These are phyloP conservation scores for Zaprionus gabonicus DNA, from an alignment of 1,140 invertebrate genomes.

Conservation along the genomic window DNA sequence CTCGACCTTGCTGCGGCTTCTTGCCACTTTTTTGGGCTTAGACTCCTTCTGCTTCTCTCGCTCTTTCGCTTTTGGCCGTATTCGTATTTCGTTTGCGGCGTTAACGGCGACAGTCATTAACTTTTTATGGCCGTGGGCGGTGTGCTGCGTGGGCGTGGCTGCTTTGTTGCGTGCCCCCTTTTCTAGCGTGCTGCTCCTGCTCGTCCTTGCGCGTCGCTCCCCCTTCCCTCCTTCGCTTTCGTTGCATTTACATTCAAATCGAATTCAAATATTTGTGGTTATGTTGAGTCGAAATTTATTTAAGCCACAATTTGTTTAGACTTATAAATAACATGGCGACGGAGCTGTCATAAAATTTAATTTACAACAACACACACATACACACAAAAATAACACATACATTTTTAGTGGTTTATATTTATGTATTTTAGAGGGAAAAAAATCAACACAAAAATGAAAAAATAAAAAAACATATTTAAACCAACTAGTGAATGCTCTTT, in stretches of 20 bases:
- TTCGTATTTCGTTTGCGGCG: constrained; percentile 49
- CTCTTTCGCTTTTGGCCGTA: constrained; percentile 10
- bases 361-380: constrained; percentile 39
- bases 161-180: constrained; percentile 9
- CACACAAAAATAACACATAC: not conserved
- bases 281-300: constrained; percentile 20
- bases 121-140: constrained; percentile 53
- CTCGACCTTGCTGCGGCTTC: constrained; percentile 15
- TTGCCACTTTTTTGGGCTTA: constrained; percentile 11
- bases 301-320: constrained; percentile 66
- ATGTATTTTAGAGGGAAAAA: constrained; percentile 33
- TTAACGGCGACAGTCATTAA: constrained; percentile 73
- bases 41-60: constrained; percentile 8
- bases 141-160: not conserved
- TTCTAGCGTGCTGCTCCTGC: not conserved
- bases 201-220: not conserved
- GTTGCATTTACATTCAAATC: constrained; percentile 54
- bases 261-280: constrained; percentile 72
- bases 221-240: not conserved
- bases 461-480: not conserved
- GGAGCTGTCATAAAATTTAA: constrained; percentile 59
- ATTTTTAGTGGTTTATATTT: constrained; percentile 25
- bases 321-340: constrained; percentile 53
- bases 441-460: not conserved
- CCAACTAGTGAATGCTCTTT: not conserved